Base-by-base conservation (phyloP, 2,797 vertebrate species). In the Pangasius mekongensis region DNA sequence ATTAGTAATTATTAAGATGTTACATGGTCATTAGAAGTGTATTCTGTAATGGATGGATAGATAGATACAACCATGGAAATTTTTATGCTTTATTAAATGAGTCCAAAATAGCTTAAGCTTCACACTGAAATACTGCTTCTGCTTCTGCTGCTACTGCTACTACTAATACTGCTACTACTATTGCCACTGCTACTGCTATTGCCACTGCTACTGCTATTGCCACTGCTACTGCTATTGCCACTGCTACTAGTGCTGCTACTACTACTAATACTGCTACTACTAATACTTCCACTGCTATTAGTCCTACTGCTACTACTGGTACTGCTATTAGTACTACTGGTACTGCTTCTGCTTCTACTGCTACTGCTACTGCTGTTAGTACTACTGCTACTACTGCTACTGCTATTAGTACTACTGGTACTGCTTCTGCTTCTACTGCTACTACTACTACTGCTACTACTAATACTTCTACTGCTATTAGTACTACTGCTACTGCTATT, bases 341-440 rank as follows among this genome's bases (percentile, higher is more conserved):
- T 36, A 36, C 36, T 39, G 36, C 36, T 39, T 39, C 36, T 64
- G 27, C 60, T n/a, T 10, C 66, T 16, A 0, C n/a, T 66, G 0
- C n/a, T 33, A 2, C 8, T 66, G 13, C 27, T 10, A 2, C 7
- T 64, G 10, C 62, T 64, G 0, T 3, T 14, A 3, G 11, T n/a
- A n/a, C n/a, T n/a, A n/a, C n/a, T n/a, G n/a, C n/a, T 14, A 13
- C 3, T n/a, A 3, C 8, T n/a, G 3, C 9, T 66, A 13, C 24
- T 27, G 3, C 14, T 33, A 30, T 9, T 33, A 11, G 13, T 30
- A 30, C n/a, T 69, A 5, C 30, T 18, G 0, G 1, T 33, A 30
- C 66, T 16, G 0, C 0, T 67, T 0, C 1, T 33, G 5, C 66
- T 16, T 5, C 5, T 33, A 0, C n/a, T 16, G 0, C 4, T 67